phyloP scores from a whole-genome alignment of 2,888 invertebrate species.

The Dryocosmus kuriphilus region DNA sequence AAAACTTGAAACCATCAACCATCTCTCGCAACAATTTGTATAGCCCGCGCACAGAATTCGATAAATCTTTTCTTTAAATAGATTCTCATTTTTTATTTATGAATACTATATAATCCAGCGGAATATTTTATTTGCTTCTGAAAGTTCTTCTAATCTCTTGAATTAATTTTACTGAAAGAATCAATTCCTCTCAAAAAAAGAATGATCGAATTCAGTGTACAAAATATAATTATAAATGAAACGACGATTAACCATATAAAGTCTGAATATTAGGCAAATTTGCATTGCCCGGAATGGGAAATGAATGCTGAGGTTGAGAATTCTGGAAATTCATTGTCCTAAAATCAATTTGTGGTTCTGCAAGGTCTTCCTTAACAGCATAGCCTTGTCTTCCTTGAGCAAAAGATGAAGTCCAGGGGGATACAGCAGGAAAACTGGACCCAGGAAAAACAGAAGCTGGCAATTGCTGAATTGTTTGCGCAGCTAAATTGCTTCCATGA shows the following conservation, averaged over 20 bases:
- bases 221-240: background rate
- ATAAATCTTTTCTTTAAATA: background rate
- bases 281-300: constrained; percentile 9
- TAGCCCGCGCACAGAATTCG: background rate
- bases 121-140: background rate
- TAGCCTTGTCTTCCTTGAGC: constrained; percentile 61
- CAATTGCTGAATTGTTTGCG: constrained; percentile 40
- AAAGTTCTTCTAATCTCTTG: no score
- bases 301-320: background rate
- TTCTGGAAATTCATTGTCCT: constrained; percentile 34
- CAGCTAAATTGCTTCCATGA: constrained; percentile 26
- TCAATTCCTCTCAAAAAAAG: background rate
- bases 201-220: background rate
- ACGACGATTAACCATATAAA: background rate
- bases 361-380: constrained; percentile 66
- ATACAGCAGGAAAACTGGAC: constrained; percentile 37
- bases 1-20: background rate
- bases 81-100: background rate
- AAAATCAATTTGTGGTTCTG: constrained; percentile 57
- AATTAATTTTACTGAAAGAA: background rate
- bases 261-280: constrained; percentile 30
- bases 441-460: constrained; percentile 42
- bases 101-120: background rate
- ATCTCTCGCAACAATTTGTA: constrained; percentile 1
- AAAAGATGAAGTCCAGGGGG: background rate